Evolutionary conservation across 2,797 vertebrate genomes (phyloP), one percentile per base, ranked within the genome.

Genomic region (Spondyliosoma cantharus): DNA sequence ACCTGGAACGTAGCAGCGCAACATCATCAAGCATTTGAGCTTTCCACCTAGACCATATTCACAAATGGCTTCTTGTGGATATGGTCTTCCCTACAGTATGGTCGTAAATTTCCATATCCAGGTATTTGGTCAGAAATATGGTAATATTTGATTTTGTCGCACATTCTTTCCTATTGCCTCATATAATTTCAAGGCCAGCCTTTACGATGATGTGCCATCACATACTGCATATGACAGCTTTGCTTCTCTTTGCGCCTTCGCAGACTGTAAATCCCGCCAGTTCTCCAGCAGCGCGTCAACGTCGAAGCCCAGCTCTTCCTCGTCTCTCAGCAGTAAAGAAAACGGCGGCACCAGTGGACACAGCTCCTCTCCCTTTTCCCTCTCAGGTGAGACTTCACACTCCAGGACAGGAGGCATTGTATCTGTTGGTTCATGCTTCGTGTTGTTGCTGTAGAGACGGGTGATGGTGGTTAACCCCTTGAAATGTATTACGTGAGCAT

Each of bases 211-310:
- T 9, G 32, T 37, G 32, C 32, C 32, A 37, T 37, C 5, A 0
- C 22, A n/a, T 6, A n/a, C 12, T 15, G 6, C 29, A 12, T 3
- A 12, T 76, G 37, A 29, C 49, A 2, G 24, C 62, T 20, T 52
- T 48, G 12, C 54, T 2, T 11, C 54, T 59, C 49, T 60, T 42
- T 67, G 32, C 45, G 25, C 7, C 3, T 71, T 60, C 90, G 76
- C 93, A 99, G 98, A 99, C 88, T 96, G 96, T 94, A 97, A 97
- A 95, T 97, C 94, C 78, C 97, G 97, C 72, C 97, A 96, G 90
- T 95, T 96, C 85, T 94, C 96, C 89, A 95, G 93, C 92, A 90
- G 92, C 62, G 95, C 93, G 60, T 96, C 95, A 48, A 91, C 96
- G 80, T 95, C 95, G 90, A 99, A 99, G 88, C 96, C 97, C 71